A percentile compares a stretch with the other conserved stretches of the same genome.
Evolutionary conservation across 37 sponge, comb jelly and placozoan genomes (phyloP).

Genomic region (Beroe forskalii): DNA sequence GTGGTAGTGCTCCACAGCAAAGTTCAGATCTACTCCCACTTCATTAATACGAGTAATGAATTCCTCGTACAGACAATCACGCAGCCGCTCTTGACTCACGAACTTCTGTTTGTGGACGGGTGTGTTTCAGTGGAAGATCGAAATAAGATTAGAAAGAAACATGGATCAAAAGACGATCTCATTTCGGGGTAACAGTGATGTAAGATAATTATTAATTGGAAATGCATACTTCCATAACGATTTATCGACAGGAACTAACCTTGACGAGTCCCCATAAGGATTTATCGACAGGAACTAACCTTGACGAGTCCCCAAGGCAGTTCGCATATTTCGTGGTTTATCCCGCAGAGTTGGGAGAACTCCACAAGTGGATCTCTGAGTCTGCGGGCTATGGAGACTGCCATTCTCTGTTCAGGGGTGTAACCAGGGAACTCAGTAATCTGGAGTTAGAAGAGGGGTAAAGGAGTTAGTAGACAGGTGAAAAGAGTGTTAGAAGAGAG

Average conservation of each 20-base stretch:
- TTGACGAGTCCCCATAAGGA: neutral
- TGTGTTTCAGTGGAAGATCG: too few relatives aligned
- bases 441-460: constrained; percentile 56
- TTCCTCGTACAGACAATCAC: constrained; percentile 71
- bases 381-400: constrained; percentile 86
- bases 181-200: too few relatives aligned
- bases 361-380: constrained; percentile 85
- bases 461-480: neutral
- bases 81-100: constrained; percentile 71
- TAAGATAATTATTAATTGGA: too few relatives aligned
- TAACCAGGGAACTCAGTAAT: constrained; percentile 80
- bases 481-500: too few relatives aligned
- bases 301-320: constrained; percentile 15
- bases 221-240: too few relatives aligned
- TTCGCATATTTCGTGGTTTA: constrained; percentile 66
- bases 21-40: constrained; percentile 92
- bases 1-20: constrained; percentile 77
- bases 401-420: constrained; percentile 72
- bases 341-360: constrained; percentile 72
- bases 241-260: neutral
- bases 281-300: neutral
- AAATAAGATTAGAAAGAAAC: neutral
- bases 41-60: constrained; percentile 78
- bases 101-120: constrained; percentile 58
- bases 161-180: neutral